Conservation (phyloP, 2,113 vertebrate species). For the Spheniscus mendiculus region DNA sequence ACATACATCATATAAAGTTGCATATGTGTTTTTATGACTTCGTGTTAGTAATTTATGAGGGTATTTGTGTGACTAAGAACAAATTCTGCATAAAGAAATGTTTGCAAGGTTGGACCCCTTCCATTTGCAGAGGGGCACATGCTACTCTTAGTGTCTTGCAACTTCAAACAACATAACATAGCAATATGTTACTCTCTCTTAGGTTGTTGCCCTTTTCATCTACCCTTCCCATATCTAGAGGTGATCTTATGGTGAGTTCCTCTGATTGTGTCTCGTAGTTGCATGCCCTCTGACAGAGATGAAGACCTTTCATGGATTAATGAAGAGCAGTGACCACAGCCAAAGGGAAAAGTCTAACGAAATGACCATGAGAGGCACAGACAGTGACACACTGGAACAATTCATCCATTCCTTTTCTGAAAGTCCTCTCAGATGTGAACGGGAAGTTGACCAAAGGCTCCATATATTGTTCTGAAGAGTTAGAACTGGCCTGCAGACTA, state of each 20-base stretch:
- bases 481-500: not conserved
- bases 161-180: fast-evolving
- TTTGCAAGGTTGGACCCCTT: not conserved
- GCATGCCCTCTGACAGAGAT: not conserved
- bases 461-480: not conserved
- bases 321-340: not conserved
- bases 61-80: not conserved
- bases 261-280: not conserved
- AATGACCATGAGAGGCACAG: not conserved
- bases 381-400: not conserved
- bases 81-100: not conserved
- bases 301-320: not conserved
- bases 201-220: not conserved
- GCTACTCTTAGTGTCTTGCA: not conserved
- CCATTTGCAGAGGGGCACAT: not conserved
- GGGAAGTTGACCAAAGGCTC: not conserved
- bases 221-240: not conserved
- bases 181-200: not conserved
- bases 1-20: not conserved
- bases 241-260: not conserved
- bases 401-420: not conserved
- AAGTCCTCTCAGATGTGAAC: not conserved
- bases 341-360: not conserved
- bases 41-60: not conserved
- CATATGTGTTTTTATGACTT: not conserved